Conservation (phyloP, 2,113 vertebrate genomes). For the Nycticryphes semicollaris region DNA sequence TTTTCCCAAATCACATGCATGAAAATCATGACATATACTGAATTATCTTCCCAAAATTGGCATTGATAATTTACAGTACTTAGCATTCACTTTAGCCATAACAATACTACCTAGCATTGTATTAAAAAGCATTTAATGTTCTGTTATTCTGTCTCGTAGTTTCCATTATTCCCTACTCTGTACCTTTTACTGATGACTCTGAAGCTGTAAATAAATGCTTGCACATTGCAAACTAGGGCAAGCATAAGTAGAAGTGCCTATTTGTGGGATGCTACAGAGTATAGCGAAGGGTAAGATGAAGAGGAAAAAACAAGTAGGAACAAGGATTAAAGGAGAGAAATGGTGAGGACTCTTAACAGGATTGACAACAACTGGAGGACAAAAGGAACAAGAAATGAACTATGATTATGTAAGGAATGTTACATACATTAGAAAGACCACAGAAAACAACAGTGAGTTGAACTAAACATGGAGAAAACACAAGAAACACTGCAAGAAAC, state of each 20-base stretch:
- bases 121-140: not conserved
- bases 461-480: not conserved
- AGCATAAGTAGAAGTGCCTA: not conserved
- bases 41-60: not conserved
- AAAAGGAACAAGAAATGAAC: not conserved
- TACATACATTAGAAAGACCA: not conserved
- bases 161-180: not conserved
- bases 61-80: not conserved
- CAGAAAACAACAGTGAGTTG: not conserved
- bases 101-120: not conserved
- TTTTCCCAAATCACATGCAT: not conserved
- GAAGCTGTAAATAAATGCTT: not conserved
- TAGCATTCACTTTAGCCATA: not conserved
- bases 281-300: not conserved
- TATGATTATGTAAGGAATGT: not conserved
- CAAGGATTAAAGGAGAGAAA: not conserved
- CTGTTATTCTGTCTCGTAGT: not conserved
- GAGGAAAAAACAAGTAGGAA: not conserved
- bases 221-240: not conserved
- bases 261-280: not conserved
- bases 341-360: not conserved
- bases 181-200: not conserved
- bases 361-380: not conserved
- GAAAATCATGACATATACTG: not conserved
- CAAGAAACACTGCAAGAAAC: not conserved